Evolutionary conservation across 2,797 vertebrate genomes (phyloP), one percentile per base, ranked within the genome.

Genomic region (Falco concolor): DNA sequence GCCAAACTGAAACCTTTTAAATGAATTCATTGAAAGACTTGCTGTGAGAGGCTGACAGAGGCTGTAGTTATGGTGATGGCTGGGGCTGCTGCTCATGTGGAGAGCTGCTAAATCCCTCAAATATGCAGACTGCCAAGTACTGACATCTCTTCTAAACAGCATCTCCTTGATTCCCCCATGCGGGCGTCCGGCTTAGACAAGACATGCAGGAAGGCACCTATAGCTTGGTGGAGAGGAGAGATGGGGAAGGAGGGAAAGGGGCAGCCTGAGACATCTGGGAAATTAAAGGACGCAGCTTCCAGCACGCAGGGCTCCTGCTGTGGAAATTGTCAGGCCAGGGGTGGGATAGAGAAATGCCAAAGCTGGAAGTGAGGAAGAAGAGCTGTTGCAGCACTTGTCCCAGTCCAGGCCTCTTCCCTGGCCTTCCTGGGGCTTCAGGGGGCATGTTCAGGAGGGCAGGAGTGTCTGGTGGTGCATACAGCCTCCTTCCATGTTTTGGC

Each of bases 31-130:
- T 28, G 88, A 74, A 72, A 72, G 72, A 38, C 30, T 57, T 76
- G 36, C 82, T 24, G 45, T 10, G 76, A 61, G 72, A 76, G 45
- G 82, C 45, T 94, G 88, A 65, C 59, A 67, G 4, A 34, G 75
- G 30, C 45, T 61, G 81, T 77, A 86, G 81, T 81, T 89, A 65
- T n/a, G 74, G 90, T 89, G 90, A 67, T 70, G 45, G 67, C 74
- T 89, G 40, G 78, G 36, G 67, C 53, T 90, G 56, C 78, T 78
- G 67, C 70, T 82, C 38, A 5, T 20, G 34, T 0, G 1, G 34
- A 84, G 67, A 85, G 59, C 86, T 82, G 50, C 56, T 79, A 64
- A 77, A 67, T 67, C 36, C 61, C 56, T 79, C 68, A 42, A 3
- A 38, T 47, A 32, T 9, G 23, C 67, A 68, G 49, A 45, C 5